Percentiles rank a stretch among this genome's conserved stretches.
phyloP scores from a whole-genome alignment of 2,888 invertebrate genomes.

The Dicranocentrus wangi region DNA sequence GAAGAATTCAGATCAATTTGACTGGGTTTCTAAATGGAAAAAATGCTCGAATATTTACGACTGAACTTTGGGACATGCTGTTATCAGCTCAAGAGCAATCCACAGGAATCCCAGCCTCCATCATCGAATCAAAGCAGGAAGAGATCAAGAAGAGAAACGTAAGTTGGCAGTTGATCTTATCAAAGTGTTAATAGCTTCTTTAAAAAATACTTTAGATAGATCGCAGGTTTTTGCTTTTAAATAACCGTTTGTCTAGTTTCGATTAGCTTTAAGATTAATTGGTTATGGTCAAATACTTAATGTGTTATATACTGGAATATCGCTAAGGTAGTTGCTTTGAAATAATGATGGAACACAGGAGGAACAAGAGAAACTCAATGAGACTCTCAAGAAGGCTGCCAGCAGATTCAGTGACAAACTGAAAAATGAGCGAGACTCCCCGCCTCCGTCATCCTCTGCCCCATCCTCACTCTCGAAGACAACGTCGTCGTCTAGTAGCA shows the following conservation, averaged over 20 bases:
- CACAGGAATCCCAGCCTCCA: conserved; percentile 94
- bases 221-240: too few species aligned
- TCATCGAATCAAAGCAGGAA: conserved; percentile 96
- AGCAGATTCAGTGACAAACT: conserved; percentile 62
- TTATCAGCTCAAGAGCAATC: conserved; percentile 96
- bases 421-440: conserved; percentile 51
- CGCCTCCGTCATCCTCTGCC: conserved; percentile 35
- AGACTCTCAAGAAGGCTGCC: conserved; percentile 77
- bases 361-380: conserved; percentile 84
- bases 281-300: conserved; percentile 28
- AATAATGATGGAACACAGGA: conserved; percentile 77
- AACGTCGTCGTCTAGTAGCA: not conserved
- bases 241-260: too few species aligned
- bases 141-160: conserved; percentile 93
- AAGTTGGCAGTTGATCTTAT: conserved; percentile 72
- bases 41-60: conserved; percentile 97
- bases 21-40: conserved; percentile 99
- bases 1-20: conserved; percentile 99
- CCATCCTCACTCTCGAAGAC: conserved; percentile 23
- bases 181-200: not conserved
- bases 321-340: conserved; percentile 68
- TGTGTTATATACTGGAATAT: conserved; percentile 56
- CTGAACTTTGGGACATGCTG: conserved; percentile 95
- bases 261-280: not conserved
- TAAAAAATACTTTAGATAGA: too few species aligned